Conservation (phyloP, 2,113 vertebrate genomes). For the Thamnaconus septentrionalis region DNA sequence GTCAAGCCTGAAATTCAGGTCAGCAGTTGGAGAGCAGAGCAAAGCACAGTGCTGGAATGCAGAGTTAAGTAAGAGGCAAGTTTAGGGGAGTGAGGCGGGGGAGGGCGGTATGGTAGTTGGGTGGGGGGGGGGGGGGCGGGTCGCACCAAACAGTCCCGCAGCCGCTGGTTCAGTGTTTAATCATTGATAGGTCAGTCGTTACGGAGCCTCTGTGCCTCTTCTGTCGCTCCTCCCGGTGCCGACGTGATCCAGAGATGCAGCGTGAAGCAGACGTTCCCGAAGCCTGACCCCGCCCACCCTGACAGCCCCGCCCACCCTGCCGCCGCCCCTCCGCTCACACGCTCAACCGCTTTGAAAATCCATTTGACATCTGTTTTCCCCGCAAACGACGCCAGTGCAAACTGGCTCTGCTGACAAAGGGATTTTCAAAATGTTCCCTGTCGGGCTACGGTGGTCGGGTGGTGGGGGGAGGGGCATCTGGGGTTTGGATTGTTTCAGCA, state of each 20-base stretch:
- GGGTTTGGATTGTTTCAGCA: slow-evolving; percentile 39
- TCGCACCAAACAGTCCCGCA: slow-evolving; percentile 5
- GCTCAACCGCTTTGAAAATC: slow-evolving; percentile 35
- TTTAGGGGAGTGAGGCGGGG: slow-evolving; percentile 7
- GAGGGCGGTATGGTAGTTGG: background rate
- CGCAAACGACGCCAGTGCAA: slow-evolving; percentile 37
- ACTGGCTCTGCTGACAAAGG: slow-evolving; percentile 39
- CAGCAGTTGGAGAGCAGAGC: slow-evolving; percentile 43
- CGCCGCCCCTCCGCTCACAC: slow-evolving; percentile 16
- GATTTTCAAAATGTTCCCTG: slow-evolving; percentile 45
- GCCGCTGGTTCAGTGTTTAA: slow-evolving; percentile 18
- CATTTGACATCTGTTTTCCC: slow-evolving; percentile 59
- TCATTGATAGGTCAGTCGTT: slow-evolving; percentile 50
- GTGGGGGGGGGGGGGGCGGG: slow-evolving; percentile 7
- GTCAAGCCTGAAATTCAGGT: slow-evolving; percentile 66
- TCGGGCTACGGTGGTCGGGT: slow-evolving; percentile 5
- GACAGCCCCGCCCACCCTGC: too few species aligned
- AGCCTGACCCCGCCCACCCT: too few species aligned
- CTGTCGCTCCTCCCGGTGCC: too few species aligned
- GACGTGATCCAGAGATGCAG: slow-evolving; percentile 5
- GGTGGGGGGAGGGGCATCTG: too few species aligned
- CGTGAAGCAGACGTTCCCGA: too few species aligned
- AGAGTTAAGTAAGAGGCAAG: slow-evolving; percentile 62
- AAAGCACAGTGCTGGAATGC: slow-evolving; percentile 62
- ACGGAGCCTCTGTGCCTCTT: slow-evolving; percentile 11